Base-by-base conservation (phyloP, 2,797 vertebrate species). In the Lutjanus campechanus region DNA sequence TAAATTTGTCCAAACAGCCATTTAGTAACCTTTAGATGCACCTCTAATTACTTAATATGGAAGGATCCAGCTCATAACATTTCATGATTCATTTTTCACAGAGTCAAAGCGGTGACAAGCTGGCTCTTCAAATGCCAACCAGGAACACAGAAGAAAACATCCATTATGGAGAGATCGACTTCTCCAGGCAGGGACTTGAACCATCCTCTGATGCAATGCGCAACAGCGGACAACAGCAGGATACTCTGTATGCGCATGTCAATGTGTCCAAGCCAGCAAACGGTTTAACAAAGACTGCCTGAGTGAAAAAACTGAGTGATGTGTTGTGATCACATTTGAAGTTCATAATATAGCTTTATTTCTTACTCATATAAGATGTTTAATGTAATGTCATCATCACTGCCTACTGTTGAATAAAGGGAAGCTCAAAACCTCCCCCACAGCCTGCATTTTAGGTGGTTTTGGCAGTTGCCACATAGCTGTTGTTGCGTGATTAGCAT, bases 81-180 rank as follows among this genome's bases (percentile, higher is more conserved):
- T 50, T 5, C 70, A n/a, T 56, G 13, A 11, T 58, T 70, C 0
- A 1, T 36, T 67, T 67, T 60, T 46, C 47, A 29, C 25, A 88
- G 81, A 71, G 1, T 59, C 47, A 63, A 68, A 12, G 11, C 22
- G 12, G 6, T 47, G 55, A 70, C 4, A 58, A 73, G 7, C 9
- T 64, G 20, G 17, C 2, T 25, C 2, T 25, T 25, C 0, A 72
- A 50, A 41, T 15, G 9, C 13, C 55, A 40, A 2, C 9, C 17
- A 15, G 11, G 5, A 43, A 41, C 55, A 17, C 8, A n/a, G 69
- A 40, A 8, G 17, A 51, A 11, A 40, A 82, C 15, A 11, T 91
- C 72, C 87, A 90, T n/a, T 91, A 92, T n/a, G 85, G 81, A 62
- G 83, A 89, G 55, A 72, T 89, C 7, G 8, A 71, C 60, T 83